Evolutionary conservation across 2,113 vertebrate genomes (phyloP).

Genomic region (Cheirogaleus medius): DNA sequence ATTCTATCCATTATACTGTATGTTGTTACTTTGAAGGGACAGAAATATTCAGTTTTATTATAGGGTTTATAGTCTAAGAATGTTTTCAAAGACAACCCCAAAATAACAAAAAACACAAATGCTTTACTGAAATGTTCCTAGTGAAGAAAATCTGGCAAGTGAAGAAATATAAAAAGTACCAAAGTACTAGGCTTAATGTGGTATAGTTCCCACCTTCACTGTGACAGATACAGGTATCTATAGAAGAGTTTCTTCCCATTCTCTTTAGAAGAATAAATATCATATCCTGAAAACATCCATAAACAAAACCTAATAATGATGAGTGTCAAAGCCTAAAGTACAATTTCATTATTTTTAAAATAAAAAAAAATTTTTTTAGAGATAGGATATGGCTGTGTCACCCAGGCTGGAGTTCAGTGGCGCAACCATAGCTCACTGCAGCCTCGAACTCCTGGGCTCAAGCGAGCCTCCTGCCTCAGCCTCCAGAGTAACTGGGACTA

Average conservation of each 20-base stretch:
- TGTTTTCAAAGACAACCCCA: slow-evolving; percentile 33
- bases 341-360: neutral
- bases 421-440: no score
- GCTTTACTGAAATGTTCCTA: neutral
- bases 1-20: neutral
- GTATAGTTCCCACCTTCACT: neutral
- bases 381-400: neutral
- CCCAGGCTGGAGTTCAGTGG: neutral
- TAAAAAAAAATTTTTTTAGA: no score
- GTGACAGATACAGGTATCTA: neutral
- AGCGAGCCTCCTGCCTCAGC: no score
- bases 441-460: no score
- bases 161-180: slow-evolving; percentile 32
- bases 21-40: neutral
- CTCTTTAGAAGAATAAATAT: slow-evolving; percentile 4
- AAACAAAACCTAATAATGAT: neutral
- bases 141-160: slow-evolving; percentile 11
- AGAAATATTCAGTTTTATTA: neutral
- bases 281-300: neutral
- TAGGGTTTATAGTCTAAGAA: neutral
- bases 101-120: slow-evolving; percentile 49
- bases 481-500: no score
- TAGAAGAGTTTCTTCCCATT: neutral
- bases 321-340: neutral
- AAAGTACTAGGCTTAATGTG: neutral